phyloP scores from a whole-genome alignment of 2,797 vertebrate genomes.

The Tachyglossus aculeatus region DNA sequence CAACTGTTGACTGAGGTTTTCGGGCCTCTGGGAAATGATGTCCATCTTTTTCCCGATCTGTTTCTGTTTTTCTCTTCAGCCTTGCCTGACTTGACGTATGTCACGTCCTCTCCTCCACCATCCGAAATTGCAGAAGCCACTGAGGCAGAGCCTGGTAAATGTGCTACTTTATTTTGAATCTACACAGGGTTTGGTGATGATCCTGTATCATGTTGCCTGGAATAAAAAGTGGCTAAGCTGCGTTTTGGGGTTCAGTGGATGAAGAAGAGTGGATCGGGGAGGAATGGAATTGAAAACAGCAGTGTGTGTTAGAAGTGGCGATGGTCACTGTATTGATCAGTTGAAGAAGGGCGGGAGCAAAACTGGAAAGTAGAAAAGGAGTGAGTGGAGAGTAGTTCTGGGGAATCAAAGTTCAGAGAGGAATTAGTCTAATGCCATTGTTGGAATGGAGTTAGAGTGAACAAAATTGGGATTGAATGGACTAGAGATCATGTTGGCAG shows the following conservation, averaged over 20 bases:
- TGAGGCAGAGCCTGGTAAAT: conserved; percentile 17
- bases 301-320: too few species aligned
- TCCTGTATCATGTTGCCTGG: too few species aligned
- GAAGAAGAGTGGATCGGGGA: too few species aligned
- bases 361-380: not conserved
- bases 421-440: not conserved
- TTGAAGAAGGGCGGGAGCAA: conserved; percentile 4
- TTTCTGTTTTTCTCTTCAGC: conserved; percentile 34
- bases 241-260: too few species aligned
- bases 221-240: too few species aligned
- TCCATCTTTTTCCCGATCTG: not conserved
- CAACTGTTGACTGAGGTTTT: conserved; percentile 5
- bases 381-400: not conserved
- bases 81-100: conserved; percentile 17
- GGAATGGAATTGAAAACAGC: too few species aligned
- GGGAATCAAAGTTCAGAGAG: not conserved
- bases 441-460: not conserved
- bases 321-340: too few species aligned
- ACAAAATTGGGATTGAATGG: not conserved
- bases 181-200: too few species aligned
- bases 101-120: conserved; percentile 28
- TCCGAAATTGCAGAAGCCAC: conserved; percentile 28
- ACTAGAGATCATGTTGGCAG: not conserved
- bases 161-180: conserved; percentile 8
- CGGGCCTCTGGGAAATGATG: not conserved